Base-by-base conservation (phyloP, 37 sponge, comb jelly and placozoan species). In the Hexactinellida sp. region DNA sequence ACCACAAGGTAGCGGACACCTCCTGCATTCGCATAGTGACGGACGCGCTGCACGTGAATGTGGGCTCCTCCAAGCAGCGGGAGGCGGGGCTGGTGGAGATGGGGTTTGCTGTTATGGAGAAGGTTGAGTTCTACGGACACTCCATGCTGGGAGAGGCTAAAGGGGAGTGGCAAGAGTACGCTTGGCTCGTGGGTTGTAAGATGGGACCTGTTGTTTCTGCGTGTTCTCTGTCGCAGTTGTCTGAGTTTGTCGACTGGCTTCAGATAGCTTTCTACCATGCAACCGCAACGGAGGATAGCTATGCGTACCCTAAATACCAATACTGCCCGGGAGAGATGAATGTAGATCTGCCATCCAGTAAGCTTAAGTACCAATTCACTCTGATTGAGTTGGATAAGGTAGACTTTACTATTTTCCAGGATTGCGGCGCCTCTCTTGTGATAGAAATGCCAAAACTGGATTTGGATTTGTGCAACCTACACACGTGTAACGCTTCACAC, bases 51-150 rank as follows among this genome's bases (percentile, higher is more conserved):
- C 13, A 21, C 30, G 34, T 63, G 76, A 63, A 5, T 7, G 21
- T 3, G 13, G 28, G 28, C 13, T 63, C 76, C 30, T 63, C 76
- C 13, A 63, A 63, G 13, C 76, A 63, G 13, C 3, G 76, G 13
- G 76, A 63, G 3, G 1, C 25, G 21, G 76, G 34, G 5, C 5
- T 25, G 30, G 21, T 63, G 30, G 76, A 63, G 13, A 63, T 63
- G 76, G 76, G 76, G 30, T 63, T 63, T 63, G 76, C 19, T 25
- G 3, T 63, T 63, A 25, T 23, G 3, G 76, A 63, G 76, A n/a
- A n/a, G 76, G 30, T 63, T 25, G 76, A 63, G 30, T 63, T 63
- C 76, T 63, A 63, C 76, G 76, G 76, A 63, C 76, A 63, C 5
- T 63, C 76, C 3, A 63, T 63, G 76, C 28, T 63, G 5, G 76